Percentiles rank a stretch among this genome's conserved stretches.
phyloP scores from a whole-genome alignment of 2,797 vertebrate genomes.

The Chromis chromis region DNA sequence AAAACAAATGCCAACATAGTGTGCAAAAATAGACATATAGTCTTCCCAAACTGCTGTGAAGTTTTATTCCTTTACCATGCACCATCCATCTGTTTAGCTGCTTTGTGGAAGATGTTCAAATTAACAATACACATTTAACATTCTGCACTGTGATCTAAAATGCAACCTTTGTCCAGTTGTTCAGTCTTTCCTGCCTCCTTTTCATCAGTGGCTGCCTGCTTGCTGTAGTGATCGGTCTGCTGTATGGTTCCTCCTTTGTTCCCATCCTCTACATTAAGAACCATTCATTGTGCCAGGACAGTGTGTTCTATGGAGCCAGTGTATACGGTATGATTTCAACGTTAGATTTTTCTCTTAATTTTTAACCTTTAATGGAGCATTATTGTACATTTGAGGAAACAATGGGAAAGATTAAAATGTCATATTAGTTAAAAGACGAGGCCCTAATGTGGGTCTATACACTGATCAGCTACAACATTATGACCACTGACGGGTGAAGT shows the following conservation, averaged over 20 bases:
- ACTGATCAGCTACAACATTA: too few species aligned
- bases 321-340: slow-evolving; percentile 83
- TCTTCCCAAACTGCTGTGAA: background rate
- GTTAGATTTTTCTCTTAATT: background rate
- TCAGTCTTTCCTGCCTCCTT: background rate
- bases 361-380: background rate
- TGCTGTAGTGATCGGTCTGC: slow-evolving; percentile 85
- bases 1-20: background rate
- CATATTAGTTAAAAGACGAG: background rate
- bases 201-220: slow-evolving; percentile 87
- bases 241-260: slow-evolving; percentile 88
- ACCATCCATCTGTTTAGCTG: background rate
- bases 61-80: background rate
- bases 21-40: too few species aligned
- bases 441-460: background rate
- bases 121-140: background rate
- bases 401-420: background rate
- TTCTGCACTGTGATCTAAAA: background rate
- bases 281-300: slow-evolving; percentile 83
- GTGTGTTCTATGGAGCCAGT: slow-evolving; percentile 87
- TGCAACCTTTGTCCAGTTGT: background rate
- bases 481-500: too few species aligned
- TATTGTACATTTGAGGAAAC: background rate
- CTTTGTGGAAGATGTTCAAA: background rate
- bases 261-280: slow-evolving; percentile 93